Evolutionary conservation across 2,797 vertebrate genomes (phyloP), one percentile per base, ranked within the genome.

Genomic region (Sebastes vulpes): DNA sequence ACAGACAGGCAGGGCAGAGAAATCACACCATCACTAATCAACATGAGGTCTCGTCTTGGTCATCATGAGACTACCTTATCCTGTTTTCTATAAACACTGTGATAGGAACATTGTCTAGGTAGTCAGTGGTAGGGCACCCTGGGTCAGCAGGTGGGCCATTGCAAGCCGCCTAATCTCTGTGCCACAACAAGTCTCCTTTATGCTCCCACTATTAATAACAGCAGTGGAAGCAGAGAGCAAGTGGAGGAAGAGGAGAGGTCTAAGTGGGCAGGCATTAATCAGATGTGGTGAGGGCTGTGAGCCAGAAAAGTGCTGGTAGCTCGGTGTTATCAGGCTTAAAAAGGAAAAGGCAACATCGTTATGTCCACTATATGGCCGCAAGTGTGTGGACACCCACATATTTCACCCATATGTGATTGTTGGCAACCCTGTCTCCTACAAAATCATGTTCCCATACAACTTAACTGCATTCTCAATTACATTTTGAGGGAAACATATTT

Each of bases 161-260:
- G 31, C 59, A 26, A 25, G 73, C 75, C 7, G n/a, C 66, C 68
- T 75, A 82, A 87, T 88, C 82, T 87, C 65, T 67, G 67, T 54
- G 50, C 60, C 79, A 89, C 81, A 83, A 83, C 87, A 89, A 77
- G 78, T 25, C 70, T 75, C 72, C 74, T 74, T 67, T 72, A 53
- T 75, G 70, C 79, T 79, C 48, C 77, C 38, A 12, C 72, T 75
- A 84, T 89, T 77, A 83, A 88, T 88, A 89, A 83, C 61, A 73
- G 53, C 26, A 10, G 75, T 20, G 53, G 67, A 63, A 82, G 76
- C 65, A 46, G 48, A 42, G 76, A 74, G 83, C 78, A 82, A 68
- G 71, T 23, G 52, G 60, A 72, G 68, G 76, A 60, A 76, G 73
- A 81, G 9, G 70, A 75, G 48, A 67, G 67, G 69, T 78, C 67